These are phyloP conservation scores for Cebidichthys violaceus DNA, from an alignment of 2,113 vertebrate species.

Conservation along the genomic window DNA sequence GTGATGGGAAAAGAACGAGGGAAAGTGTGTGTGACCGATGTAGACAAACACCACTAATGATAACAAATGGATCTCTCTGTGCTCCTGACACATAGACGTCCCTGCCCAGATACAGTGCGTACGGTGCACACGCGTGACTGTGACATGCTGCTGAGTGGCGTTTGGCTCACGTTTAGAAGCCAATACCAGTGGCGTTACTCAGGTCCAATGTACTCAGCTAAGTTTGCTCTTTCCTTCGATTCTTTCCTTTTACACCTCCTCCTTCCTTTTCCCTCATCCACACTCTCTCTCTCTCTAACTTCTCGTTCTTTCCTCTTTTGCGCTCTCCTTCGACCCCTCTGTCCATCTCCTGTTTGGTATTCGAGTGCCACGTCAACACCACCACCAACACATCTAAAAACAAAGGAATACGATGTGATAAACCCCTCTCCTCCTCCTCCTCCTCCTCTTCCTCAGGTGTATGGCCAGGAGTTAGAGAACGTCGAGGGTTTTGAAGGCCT, in stretches of 20 bases:
- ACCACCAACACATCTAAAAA: not conserved
- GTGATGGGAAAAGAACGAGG: conserved; percentile 22
- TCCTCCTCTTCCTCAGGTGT: conserved; percentile 85
- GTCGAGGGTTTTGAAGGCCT: conserved; percentile 86
- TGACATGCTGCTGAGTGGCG: conserved; percentile 31
- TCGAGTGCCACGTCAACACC: not conserved
- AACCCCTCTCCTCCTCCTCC: conserved; percentile 25
- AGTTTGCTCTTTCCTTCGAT: conserved; percentile 21
- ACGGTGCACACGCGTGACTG: conserved; percentile 2
- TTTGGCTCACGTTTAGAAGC: conserved; percentile 33
- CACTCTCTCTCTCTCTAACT: not conserved
- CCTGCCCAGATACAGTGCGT: conserved; percentile 46
- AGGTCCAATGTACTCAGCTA: conserved; percentile 13
- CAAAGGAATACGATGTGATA: not conserved
- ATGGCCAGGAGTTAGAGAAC: conserved; percentile 88
- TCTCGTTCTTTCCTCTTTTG: too few species aligned
- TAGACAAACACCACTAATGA: conserved; percentile 59
- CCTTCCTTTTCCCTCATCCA: not conserved
- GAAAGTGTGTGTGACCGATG: conserved; percentile 34
- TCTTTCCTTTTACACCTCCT: not conserved
- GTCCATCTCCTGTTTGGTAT: not conserved
- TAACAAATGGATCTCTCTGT: conserved; percentile 60
- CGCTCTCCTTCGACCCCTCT: not conserved
- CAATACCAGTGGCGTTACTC: conserved; percentile 10
- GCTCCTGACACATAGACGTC: conserved; percentile 53